Evolutionary conservation across 2,113 vertebrate species (phyloP).

Genomic region (Mustela lutreola): DNA sequence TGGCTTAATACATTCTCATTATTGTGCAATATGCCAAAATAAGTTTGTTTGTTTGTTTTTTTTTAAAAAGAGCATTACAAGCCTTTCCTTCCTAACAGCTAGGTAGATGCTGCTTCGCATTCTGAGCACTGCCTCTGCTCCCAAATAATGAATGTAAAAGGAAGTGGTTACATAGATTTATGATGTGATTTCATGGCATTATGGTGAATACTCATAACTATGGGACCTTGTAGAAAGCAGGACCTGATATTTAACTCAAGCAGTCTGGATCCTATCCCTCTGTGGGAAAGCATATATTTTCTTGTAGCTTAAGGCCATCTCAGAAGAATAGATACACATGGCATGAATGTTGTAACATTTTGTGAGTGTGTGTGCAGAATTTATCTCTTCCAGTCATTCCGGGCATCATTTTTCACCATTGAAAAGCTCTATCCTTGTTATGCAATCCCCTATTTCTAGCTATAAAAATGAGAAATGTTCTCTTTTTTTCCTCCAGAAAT

Average conservation of each 20-base stretch:
- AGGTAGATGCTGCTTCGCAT: conserved; percentile 57
- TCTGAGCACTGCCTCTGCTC: background rate
- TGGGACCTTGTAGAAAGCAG: conserved; percentile 70
- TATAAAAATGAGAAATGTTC: conserved; percentile 84
- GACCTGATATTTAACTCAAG: conserved; percentile 81
- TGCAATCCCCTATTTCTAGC: conserved; percentile 67
- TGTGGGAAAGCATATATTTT: conserved; percentile 72
- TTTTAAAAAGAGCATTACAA: background rate
- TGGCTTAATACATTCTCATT: conserved; percentile 44
- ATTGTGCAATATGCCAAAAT: background rate
- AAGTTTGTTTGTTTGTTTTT: background rate
- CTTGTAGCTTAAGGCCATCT: conserved; percentile 78
- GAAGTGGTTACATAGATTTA: conserved; percentile 76
- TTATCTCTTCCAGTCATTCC: conserved; percentile 81
- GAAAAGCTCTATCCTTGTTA: conserved; percentile 80
- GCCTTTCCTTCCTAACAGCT: background rate
- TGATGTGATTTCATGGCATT: conserved; percentile 70
- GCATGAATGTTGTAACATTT: conserved; percentile 75
- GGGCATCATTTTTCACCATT: conserved; percentile 84
- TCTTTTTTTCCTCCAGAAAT: conserved; percentile 42
- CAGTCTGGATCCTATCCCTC: conserved; percentile 36
- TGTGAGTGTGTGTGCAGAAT: conserved; percentile 67
- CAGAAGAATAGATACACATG: conserved; percentile 76
- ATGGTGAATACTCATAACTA: conserved; percentile 62
- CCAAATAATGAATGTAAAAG: conserved; percentile 66